These are phyloP conservation scores for Chamaetylas fuelleborni DNA, from an alignment of 2,113 vertebrate genomes.

Conservation along the genomic window DNA sequence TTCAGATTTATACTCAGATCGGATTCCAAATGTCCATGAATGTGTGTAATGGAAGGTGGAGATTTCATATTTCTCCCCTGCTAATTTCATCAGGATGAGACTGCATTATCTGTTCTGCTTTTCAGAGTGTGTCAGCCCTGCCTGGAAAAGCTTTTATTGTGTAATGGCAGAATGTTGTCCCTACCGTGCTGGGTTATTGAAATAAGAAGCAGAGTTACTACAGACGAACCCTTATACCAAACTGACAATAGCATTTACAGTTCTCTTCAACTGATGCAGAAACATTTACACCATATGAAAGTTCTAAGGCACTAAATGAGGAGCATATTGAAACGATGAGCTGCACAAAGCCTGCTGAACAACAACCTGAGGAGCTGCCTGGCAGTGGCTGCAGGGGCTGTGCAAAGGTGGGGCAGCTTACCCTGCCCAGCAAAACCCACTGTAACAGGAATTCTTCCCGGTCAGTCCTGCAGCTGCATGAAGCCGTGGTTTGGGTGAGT, in stretches of 20 bases:
- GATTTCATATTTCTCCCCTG: constrained; percentile 56
- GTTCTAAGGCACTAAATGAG: constrained; percentile 5
- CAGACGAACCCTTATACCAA: constrained; percentile 13
- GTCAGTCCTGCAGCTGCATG: neutral
- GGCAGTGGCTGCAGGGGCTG: neutral
- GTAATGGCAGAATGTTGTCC: constrained; percentile 49
- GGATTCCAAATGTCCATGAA: constrained; percentile 33
- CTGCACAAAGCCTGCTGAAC: neutral
- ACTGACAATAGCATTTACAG: constrained; percentile 45
- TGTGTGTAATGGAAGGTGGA: constrained; percentile 39
- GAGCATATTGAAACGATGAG: neutral
- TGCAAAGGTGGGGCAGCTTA: neutral
- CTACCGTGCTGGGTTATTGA: constrained; percentile 59
- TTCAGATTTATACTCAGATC: neutral
- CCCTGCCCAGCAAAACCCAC: neutral
- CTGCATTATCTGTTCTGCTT: constrained; percentile 44
- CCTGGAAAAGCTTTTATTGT: constrained; percentile 54
- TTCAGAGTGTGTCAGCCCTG: constrained; percentile 53
- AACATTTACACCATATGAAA: neutral
- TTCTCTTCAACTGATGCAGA: neutral
- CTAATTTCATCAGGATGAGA: constrained; percentile 64
- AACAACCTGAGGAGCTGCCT: neutral
- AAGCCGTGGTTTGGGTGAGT: neutral
- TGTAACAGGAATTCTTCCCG: neutral
- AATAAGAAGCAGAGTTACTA: constrained; percentile 51